Percentiles rank a stretch among this genome's conserved stretches.
phyloP scores from a whole-genome alignment of 2,888 invertebrate species.

The Bimastos eiseni region DNA sequence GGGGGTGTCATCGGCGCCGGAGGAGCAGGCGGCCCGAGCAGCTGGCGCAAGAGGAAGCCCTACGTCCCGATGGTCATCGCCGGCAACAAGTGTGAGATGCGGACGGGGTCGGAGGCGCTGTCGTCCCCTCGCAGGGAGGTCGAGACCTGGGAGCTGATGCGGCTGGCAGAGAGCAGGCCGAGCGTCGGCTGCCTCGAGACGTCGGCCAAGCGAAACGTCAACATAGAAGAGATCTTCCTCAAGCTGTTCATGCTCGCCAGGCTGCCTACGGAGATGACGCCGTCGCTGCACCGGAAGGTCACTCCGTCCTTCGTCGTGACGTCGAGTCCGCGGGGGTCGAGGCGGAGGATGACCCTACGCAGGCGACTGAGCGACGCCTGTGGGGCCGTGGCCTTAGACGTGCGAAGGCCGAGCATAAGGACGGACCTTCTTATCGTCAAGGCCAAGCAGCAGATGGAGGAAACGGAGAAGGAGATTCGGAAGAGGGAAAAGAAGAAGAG shows the following conservation, averaged over 20 bases:
- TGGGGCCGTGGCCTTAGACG: constrained; percentile 84
- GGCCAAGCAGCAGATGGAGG: constrained; percentile 60
- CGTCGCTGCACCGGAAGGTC: constrained; percentile 79
- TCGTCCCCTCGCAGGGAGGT: neutral
- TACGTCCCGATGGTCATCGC: constrained; percentile 78
- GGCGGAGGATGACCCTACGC: constrained; percentile 72
- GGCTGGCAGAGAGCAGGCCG: constrained; percentile 24
- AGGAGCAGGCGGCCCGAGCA: constrained; percentile 1
- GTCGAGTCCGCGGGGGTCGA: constrained; percentile 39
- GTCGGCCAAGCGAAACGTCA: constrained; percentile 75
- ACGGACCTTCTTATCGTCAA: constrained; percentile 87
- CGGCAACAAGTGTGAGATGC: constrained; percentile 81
- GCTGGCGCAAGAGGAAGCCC: constrained; percentile 26
- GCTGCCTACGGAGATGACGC: constrained; percentile 82
- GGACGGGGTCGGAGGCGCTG: neutral
- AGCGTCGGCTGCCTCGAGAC: constrained; percentile 30
- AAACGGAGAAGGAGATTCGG: neutral
- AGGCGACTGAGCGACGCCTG: constrained; percentile 82
- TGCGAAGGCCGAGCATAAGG: constrained; percentile 80
- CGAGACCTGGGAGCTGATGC: constrained; percentile 27
- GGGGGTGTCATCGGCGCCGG: neutral
- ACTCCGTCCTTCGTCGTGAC: constrained; percentile 58
- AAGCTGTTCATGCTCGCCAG: constrained; percentile 81
- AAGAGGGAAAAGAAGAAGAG: neutral
- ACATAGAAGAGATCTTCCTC: constrained; percentile 82